A percentile compares a stretch with the other conserved stretches of the same genome.
Evolutionary conservation across 1,140 invertebrate genomes (phyloP).

Genomic region (Adoxophyes honmai): DNA sequence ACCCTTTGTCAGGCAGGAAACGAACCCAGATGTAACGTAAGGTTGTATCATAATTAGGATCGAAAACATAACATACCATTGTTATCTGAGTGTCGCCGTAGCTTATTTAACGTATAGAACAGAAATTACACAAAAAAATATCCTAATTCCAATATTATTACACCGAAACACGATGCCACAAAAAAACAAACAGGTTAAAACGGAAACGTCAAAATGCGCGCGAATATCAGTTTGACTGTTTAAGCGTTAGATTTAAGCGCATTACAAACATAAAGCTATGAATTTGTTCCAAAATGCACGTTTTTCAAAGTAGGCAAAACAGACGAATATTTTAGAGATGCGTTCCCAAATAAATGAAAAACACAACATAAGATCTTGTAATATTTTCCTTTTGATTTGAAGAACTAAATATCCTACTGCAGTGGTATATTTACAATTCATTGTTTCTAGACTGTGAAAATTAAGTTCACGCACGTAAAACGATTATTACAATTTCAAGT

Average conservation of each 20-base stretch:
- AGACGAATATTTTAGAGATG: background rate
- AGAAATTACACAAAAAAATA: background rate
- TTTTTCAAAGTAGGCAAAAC: background rate
- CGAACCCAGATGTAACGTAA: background rate
- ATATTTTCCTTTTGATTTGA: no score
- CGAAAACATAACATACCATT: background rate
- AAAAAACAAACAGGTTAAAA: constrained; percentile 14
- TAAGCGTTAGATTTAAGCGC: background rate
- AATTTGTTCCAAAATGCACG: background rate
- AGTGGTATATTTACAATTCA: no score
- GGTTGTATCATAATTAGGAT: background rate
- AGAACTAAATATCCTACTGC: no score
- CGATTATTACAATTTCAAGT: no score
- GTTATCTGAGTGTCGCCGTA: background rate
- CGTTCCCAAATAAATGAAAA: no score
- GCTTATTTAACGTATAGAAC: background rate
- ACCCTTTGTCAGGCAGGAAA: background rate
- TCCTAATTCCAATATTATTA: background rate
- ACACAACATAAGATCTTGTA: no score
- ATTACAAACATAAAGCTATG: background rate
- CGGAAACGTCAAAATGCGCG: constrained; percentile 11
- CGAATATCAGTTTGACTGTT: constrained; percentile 1
- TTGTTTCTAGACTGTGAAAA: no score
- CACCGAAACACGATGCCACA: background rate
- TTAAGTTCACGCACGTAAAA: no score